Base-by-base conservation (phyloP, 2,113 vertebrate species). In the Gymnarchus niloticus region DNA sequence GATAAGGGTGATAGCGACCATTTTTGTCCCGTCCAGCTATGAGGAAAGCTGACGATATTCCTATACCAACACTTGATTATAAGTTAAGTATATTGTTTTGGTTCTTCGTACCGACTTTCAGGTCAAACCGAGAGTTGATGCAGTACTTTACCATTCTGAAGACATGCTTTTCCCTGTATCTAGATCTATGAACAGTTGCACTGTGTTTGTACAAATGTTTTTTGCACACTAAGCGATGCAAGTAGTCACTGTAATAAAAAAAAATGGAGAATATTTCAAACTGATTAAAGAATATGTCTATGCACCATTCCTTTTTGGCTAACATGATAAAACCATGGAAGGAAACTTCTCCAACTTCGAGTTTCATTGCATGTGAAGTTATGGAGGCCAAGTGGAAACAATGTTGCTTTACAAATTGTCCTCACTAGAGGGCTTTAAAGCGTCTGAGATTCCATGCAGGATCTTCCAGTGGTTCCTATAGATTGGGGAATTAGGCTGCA, bases 391-490 rank as follows among this genome's bases (percentile, higher is more conserved):
- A 52, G 49, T 54, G 49, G n/a, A 81, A 37, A 84, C 41, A 65
- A 65, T 28, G 23, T 5, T 52, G 61, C 61, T 51, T 52, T 84
- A 44, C 61, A 73, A 65, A 84, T 41, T 76, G 44, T 51, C 57
- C 37, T 65, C 83, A 69, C 83, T 84, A 84, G 83, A 84, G 83
- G 83, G 83, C 57, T 65, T 59, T 56, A 84, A 37, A 57, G 9
- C 65, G 44, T 84, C 49, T 33, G 65, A 28, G 83, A 44, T 65
- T 59, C 44, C 49, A 37, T n/a, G 21, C 56, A 84, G 23, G 65
- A 25, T 52, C n/a, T 52, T 54, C 14, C 7, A 44, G 4, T n/a
- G 7, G 7, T 28, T 76, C 41, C 6, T 56, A 10, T 23, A 59
- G 57, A 48, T 84, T 1, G 37, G 2, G 8, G n/a, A 48, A 81